phyloP scores from a whole-genome alignment of 2,113 vertebrate species.

The Tachysurus fulvidraco region DNA sequence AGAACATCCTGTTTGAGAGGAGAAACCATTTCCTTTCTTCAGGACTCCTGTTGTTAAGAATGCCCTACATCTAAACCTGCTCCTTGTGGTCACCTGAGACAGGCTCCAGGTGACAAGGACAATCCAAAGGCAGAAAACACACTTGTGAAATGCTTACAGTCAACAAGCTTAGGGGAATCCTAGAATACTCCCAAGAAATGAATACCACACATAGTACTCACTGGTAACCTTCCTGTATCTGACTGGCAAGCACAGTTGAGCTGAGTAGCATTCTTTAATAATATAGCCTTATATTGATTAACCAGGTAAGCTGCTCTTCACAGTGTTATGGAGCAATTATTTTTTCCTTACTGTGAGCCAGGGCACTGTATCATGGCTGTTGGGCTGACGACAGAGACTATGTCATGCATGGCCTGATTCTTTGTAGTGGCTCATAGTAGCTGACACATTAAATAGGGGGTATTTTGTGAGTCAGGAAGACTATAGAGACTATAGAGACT shows the following conservation, averaged over 20 bases:
- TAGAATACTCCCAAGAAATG: not conserved
- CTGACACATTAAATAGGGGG: not conserved
- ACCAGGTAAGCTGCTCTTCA: not conserved
- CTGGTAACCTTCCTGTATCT: not conserved
- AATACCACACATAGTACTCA: not conserved
- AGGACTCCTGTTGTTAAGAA: not conserved
- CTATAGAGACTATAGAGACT: no score
- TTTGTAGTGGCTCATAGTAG: not conserved
- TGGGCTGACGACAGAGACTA: not conserved
- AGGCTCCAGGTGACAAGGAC: not conserved
- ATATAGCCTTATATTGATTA: not conserved
- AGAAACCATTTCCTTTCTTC: not conserved
- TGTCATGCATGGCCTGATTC: not conserved
- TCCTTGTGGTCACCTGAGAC: not conserved
- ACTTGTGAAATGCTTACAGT: not conserved
- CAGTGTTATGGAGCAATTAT: not conserved
- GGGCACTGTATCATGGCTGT: not conserved
- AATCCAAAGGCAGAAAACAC: not conserved
- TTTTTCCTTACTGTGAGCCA: not conserved
- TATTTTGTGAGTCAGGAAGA: not conserved
- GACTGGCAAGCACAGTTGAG: not conserved
- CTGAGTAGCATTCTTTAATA: not conserved
- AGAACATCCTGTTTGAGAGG: not conserved
- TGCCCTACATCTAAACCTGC: not conserved
- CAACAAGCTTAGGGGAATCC: not conserved